phyloP scores from a whole-genome alignment of 2,797 vertebrate species.

The Rallus crepitans region DNA sequence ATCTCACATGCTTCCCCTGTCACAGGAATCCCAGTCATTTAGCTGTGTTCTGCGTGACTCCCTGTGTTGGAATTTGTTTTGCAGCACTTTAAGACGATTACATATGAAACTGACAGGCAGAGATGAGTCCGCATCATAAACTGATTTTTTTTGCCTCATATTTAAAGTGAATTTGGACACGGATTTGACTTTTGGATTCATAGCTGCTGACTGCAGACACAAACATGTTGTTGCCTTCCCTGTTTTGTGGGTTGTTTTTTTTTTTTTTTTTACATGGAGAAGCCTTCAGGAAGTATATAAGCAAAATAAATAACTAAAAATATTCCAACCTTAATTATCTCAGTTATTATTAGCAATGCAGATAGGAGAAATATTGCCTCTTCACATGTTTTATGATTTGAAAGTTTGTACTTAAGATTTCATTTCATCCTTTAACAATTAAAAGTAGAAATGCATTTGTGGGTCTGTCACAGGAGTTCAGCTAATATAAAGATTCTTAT shows the following conservation, averaged over 20 bases:
- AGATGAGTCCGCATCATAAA: neutral
- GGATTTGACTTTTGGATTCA: neutral
- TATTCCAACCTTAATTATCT: neutral
- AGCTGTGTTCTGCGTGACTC: neutral
- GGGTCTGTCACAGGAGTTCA: neutral
- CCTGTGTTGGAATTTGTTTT: neutral
- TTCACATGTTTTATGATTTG: neutral
- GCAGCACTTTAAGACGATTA: neutral
- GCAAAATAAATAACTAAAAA: neutral
- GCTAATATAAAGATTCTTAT: neutral
- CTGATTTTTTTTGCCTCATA: neutral
- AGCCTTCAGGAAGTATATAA: neutral
- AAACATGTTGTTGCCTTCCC: neutral
- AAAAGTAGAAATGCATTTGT: neutral
- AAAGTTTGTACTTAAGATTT: conserved; percentile 4
- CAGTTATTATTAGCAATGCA: neutral
- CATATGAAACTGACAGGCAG: neutral
- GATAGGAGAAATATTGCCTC: neutral
- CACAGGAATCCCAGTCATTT: neutral
- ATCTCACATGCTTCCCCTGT: neutral
- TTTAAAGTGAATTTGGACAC: conserved; percentile 3
- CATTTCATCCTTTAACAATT: neutral
- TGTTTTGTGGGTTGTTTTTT: neutral
- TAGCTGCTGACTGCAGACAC: neutral
- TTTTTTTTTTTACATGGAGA: neutral